Evolutionary conservation across 2,888 invertebrate genomes (phyloP), one percentile per base, ranked within the genome.

Genomic region (Drosophila antonietae): DNA sequence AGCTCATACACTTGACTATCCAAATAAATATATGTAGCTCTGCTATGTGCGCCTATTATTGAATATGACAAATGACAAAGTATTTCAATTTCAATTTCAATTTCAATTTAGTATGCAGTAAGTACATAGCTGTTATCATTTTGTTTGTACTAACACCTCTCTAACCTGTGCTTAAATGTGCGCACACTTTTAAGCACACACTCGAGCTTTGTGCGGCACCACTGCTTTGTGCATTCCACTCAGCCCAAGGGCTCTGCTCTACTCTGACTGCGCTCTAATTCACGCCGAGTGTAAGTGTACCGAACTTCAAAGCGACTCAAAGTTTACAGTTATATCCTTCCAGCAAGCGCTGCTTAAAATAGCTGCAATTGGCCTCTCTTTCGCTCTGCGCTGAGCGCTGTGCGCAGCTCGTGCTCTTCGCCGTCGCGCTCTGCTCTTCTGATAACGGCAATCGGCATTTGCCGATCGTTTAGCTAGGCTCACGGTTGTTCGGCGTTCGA

Each of bases 391-490:
- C 20, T 49, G 31, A 49, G 31, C n/a, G 31, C 14, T 72, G 56
- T 56, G 58, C 37, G 53, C 41, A 55, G 12, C 49, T 35, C 31
- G 15, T 53, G 14, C 35, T 37, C n/a, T 23, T 33, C 1, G 20
- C 0, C 28, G 18, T 1, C 28, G 14, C 28, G n/a, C n/a, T 43
- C 10, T 41, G 64, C 66, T 80, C 65, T 58, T 68, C 78, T 75
- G 78, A 78, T 78, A 75, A 67, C 61, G 51, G n/a, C 35, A 73
- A 62, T 68, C 77, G 68, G 51, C 20, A 33, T 10, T 31, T 35
- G 58, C 46, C 69, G 80, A 81, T 67, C 44, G 33, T 39, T 78
- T 61, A 67, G 53, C 41, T 43, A 51, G 59, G 23, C 62, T 59
- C 35, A 23, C 58, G 71, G 69, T 61, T 63, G 53, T 39, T 51